A percentile compares a stretch with the other conserved stretches of the same genome.
Conservation (phyloP, 2,113 vertebrate species). For the Gymnorhina tibicen region DNA sequence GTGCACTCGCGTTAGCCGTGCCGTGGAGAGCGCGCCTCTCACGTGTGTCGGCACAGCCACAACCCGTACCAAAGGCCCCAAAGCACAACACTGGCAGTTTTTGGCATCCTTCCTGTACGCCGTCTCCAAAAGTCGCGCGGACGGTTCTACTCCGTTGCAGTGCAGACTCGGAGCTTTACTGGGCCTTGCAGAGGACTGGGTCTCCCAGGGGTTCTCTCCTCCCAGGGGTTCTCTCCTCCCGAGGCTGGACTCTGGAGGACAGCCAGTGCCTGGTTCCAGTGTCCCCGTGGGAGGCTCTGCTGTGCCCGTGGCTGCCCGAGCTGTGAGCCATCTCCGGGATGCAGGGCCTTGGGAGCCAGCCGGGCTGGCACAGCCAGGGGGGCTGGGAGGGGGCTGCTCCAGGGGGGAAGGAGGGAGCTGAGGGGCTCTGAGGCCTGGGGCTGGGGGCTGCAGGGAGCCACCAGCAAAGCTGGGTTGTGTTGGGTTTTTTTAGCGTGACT, state of each 20-base stretch:
- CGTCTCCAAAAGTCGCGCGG: not conserved
- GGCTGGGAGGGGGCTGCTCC: not conserved
- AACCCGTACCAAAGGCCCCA: not conserved
- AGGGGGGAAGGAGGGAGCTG: not conserved
- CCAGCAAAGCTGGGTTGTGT: not conserved
- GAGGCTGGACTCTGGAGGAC: fast-evolving
- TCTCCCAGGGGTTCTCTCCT: not conserved
- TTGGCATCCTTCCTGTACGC: not conserved
- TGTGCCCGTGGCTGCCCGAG: fast-evolving
- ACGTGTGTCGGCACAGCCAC: not conserved
- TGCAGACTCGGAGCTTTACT: fast-evolving
- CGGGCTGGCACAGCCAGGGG: not conserved
- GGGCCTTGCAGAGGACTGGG: not conserved
- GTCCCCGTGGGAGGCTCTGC: not conserved
- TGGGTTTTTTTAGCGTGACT: not conserved
- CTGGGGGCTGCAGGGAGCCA: not conserved
- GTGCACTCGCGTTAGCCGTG: fast-evolving
- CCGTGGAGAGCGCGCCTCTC: not conserved
- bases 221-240: not conserved
- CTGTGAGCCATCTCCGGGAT: fast-evolving
- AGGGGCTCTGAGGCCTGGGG: not conserved
- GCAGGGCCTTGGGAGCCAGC: not conserved
- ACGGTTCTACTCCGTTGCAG: fast-evolving
- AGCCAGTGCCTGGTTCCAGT: not conserved
- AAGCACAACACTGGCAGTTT: not conserved